Evolutionary conservation across 2,113 vertebrate species (phyloP), one percentile per base, ranked within the genome.

Genomic region (Rhinopithecus roxellana): DNA sequence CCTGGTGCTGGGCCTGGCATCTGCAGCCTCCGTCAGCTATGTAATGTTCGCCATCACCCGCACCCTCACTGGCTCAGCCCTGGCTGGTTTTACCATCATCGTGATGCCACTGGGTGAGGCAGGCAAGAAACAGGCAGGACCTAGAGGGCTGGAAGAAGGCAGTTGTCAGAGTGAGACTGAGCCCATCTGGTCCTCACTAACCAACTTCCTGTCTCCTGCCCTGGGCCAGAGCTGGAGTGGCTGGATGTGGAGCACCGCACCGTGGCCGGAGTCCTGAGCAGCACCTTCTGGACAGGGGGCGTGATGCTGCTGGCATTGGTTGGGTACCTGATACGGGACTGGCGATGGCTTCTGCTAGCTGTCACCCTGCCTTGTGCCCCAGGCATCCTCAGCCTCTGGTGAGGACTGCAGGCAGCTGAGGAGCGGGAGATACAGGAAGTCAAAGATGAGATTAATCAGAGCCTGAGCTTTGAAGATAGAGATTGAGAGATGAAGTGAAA

Each of bases 381-480:
- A n/a, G 98, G 99, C 96, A 98, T 99, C 40, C 1, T 99, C 96
- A 98, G 98, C 96, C 98, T 99, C 97, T 99, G 99, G 99, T 99
- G 97, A 99, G 99, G 61, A 70, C 23, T 50, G 11, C 43, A 27
- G 85, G 74, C 25, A 90, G 57, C 85, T 90, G 72, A 88, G 95
- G 45, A 40, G 0, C 38, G 89, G 43, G 2, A 35, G 18, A 61
- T 2, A 48, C 4, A 82, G 20, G 80, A 84, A 74, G 8, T 13
- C 90, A 38, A 16, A 55, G 0, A 0, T 2, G 69, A 67, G 52
- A 86, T 50, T 52, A 74, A 55, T 64, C 14, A 88, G 74, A 94
- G 84, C 52, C 10, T 8, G 35, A 90, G 93, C 94, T 50, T 32
- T 2, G 3, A 88, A 75, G 67, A 48, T 1, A 4, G 3, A 2